Base-by-base conservation (phyloP, 2,113 vertebrate species). In the Labeo rohita region DNA sequence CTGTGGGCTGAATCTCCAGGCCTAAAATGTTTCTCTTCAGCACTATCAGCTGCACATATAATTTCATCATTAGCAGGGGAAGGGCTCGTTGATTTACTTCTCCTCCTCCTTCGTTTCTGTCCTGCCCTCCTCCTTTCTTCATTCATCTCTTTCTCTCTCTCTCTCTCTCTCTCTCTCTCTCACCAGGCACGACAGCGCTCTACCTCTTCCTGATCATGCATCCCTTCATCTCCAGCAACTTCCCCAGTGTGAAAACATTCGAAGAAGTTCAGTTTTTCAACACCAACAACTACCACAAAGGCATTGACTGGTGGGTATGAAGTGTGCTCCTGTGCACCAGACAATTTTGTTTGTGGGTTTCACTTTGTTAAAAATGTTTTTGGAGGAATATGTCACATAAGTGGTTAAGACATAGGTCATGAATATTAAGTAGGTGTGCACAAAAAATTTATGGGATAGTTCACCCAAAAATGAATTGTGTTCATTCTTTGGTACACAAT, bases 231-330 rank as follows among this genome's bases (percentile, higher is more conserved):
- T 96, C 97, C 93, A 99, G 97, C 95, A 99, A 97, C 95, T 98
- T 97, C 91, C 97, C 98, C 93, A 98, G 97, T 94, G 96, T 96
- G 92, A 97, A 97, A 96, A 98, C 98, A 81, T 99, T 98, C 90
- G 98, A 99, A 95, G 98, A 99, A 95, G 97, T 99, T 95, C 98
- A 99, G 96, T 99, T 99, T 96, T 99, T 99, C 95, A 99, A 99
- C 96, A 98, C 98, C 94, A 98, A 98, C 95, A 99, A 97, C 97
- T 99, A 99, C 95, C 97, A 98, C 94, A 99, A 97, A 96, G 98
- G 98, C 92, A 97, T 99, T 90, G 98, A 99, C 96, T 99, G 98
- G 98, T 99, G 95, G 96, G 85, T 39, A 18, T 75, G n/a, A 75
- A 75, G 47, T 43, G 21, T 45, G 4, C 10, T 15, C 34, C 45